Conservation (phyloP, 2,888 invertebrate species). For the Sycophila texana region DNA sequence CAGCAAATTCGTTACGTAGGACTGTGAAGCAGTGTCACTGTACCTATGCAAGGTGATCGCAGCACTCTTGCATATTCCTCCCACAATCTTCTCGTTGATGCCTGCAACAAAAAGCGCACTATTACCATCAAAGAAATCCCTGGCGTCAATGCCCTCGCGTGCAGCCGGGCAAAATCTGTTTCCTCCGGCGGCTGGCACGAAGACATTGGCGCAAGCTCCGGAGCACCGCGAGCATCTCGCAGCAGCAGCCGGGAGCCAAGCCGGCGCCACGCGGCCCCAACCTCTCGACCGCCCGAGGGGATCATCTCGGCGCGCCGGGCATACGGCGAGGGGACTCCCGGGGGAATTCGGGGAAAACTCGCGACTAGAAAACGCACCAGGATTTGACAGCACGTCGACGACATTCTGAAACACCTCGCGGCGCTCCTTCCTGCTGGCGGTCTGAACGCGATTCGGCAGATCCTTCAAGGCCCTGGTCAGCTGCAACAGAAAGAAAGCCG, state of each 20-base stretch:
- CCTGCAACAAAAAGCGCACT: slow-evolving; percentile 77
- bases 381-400: slow-evolving; percentile 83
- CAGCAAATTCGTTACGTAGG: slow-evolving; percentile 84
- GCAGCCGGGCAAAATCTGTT: too few relatives aligned
- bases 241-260: neutral
- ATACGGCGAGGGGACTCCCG: neutral
- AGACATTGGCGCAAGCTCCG: neutral
- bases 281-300: neutral
- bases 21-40: slow-evolving; percentile 86
- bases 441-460: slow-evolving; percentile 84
- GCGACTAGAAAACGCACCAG: slow-evolving; percentile 79
- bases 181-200: neutral
- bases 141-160: too few relatives aligned
- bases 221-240: too few relatives aligned
- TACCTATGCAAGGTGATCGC: slow-evolving; percentile 88
- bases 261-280: slow-evolving; percentile 1
- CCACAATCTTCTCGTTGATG: slow-evolving; percentile 86
- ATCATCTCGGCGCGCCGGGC: neutral
- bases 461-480: slow-evolving; percentile 84
- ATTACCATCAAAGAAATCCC: too few relatives aligned
- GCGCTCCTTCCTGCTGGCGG: slow-evolving; percentile 84
- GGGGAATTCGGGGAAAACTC: neutral
- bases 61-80: slow-evolving; percentile 87
- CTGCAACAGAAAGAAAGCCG: slow-evolving; percentile 74
- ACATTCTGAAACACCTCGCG: slow-evolving; percentile 83